Percentiles rank a stretch among this genome's conserved stretches.
These are phyloP conservation scores for Drosophila kepulauana DNA, from an alignment of 1,140 invertebrate species.

Conservation along the genomic window DNA sequence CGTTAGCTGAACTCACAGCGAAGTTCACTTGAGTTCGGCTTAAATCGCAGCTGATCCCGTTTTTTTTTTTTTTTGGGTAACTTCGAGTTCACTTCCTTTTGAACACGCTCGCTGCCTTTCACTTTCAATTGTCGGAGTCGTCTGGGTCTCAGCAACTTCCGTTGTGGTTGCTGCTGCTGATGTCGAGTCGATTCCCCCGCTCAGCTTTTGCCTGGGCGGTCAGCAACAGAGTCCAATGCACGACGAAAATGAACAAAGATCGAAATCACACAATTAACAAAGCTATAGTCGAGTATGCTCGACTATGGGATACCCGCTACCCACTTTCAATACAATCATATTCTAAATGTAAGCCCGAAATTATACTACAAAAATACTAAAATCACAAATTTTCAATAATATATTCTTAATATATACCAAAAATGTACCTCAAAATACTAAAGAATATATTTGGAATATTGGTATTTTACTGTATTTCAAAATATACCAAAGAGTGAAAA, in stretches of 20 bases:
- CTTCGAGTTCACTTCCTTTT: conserved; percentile 56
- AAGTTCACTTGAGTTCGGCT: conserved; percentile 7
- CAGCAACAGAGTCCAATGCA: conserved; percentile 59
- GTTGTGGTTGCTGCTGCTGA: conserved; percentile 42
- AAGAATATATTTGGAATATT: too few relatives aligned
- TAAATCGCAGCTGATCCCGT: conserved; percentile 16
- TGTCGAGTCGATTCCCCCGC: conserved; percentile 33
- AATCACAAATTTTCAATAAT: too few relatives aligned
- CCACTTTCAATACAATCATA: too few relatives aligned
- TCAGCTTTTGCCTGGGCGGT: conserved; percentile 17
- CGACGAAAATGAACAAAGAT: conserved; percentile 26
- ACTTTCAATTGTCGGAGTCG: conserved; percentile 57
- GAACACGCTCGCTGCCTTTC: conserved; percentile 50
- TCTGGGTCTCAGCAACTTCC: conserved; percentile 51
- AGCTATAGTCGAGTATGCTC: too few relatives aligned
- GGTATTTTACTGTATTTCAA: too few relatives aligned
- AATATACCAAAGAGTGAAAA: too few relatives aligned
- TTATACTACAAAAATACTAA: too few relatives aligned
- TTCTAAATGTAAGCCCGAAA: too few relatives aligned
- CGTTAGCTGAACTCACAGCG: conserved; percentile 1
- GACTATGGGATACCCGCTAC: too few relatives aligned
- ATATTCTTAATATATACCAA: too few relatives aligned
- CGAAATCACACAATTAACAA: neutral
- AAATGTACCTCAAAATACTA: too few relatives aligned
- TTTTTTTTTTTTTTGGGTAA: neutral